Conservation (phyloP, 2,113 vertebrate species). For the Andinoacara biseriatus region DNA sequence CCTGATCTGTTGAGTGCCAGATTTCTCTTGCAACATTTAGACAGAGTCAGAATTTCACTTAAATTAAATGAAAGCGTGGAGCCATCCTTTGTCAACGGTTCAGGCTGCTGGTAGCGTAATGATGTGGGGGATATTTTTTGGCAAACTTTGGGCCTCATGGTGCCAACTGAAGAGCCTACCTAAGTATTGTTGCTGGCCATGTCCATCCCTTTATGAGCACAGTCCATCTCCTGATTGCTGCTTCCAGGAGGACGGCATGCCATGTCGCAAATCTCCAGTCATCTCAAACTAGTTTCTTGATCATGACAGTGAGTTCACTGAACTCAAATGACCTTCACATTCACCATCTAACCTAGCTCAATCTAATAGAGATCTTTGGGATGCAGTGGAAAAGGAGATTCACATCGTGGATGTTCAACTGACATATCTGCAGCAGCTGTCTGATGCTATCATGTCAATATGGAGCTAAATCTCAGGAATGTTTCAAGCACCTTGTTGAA, state of each 20-base stretch:
- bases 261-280: not conserved
- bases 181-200: not conserved
- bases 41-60: not conserved
- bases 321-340: not conserved
- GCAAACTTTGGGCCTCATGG: accelerated
- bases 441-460: not conserved
- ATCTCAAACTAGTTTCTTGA: not conserved
- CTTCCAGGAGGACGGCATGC: not conserved
- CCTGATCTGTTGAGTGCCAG: not conserved
- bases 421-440: not conserved
- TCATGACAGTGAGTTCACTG: not conserved
- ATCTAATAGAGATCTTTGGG: not conserved
- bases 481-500: not conserved
- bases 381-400: not conserved
- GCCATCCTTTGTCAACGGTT: not conserved
- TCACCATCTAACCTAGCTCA: not conserved
- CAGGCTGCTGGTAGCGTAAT: not conserved
- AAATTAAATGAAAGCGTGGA: not conserved
- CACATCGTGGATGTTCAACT: too few relatives aligned
- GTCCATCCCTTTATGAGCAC: not conserved
- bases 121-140: not conserved
- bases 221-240: not conserved
- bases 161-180: not conserved
- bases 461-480: not conserved
- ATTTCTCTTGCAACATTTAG: not conserved